Conservation (phyloP, 1,140 invertebrate species). For the Micrasema minimum region DNA sequence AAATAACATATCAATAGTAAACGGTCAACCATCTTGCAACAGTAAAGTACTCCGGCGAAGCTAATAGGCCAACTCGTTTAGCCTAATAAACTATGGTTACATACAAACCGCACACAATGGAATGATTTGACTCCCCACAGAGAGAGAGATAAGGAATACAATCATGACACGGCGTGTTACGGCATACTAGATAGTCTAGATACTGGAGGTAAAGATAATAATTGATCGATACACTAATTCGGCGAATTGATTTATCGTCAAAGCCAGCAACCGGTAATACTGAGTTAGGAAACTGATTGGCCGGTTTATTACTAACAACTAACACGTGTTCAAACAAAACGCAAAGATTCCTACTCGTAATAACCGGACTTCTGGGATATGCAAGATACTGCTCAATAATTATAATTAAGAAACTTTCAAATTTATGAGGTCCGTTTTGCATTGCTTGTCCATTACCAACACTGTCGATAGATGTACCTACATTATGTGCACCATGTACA, state of each 20-base stretch:
- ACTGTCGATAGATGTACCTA: too few relatives aligned
- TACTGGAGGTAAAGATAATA: constrained; percentile 9
- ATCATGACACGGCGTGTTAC: constrained; percentile 15
- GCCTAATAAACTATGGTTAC: constrained; percentile 3
- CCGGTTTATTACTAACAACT: constrained; percentile 18
- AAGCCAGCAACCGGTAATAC: neutral
- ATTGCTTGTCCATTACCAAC: too few relatives aligned
- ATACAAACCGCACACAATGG: constrained; percentile 12
- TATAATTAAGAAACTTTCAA: too few relatives aligned
- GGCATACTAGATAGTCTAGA: constrained; percentile 5
- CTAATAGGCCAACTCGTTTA: neutral
- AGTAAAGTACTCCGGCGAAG: neutral
- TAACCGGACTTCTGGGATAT: too few relatives aligned
- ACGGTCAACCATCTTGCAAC: neutral
- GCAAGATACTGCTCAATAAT: too few relatives aligned
- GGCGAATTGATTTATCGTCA: constrained; percentile 28
- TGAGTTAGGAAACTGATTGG: constrained; percentile 14
- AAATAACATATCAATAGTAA: too few relatives aligned
- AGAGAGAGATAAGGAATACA: neutral
- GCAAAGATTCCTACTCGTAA: too few relatives aligned
- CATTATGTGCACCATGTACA: too few relatives aligned
- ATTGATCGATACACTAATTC: constrained; percentile 27
- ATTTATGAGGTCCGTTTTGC: too few relatives aligned
- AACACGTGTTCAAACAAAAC: constrained; percentile 10
- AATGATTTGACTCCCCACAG: neutral